These are phyloP conservation scores for Leuciscus waleckii DNA, from an alignment of 2,797 vertebrate species.

Conservation along the genomic window DNA sequence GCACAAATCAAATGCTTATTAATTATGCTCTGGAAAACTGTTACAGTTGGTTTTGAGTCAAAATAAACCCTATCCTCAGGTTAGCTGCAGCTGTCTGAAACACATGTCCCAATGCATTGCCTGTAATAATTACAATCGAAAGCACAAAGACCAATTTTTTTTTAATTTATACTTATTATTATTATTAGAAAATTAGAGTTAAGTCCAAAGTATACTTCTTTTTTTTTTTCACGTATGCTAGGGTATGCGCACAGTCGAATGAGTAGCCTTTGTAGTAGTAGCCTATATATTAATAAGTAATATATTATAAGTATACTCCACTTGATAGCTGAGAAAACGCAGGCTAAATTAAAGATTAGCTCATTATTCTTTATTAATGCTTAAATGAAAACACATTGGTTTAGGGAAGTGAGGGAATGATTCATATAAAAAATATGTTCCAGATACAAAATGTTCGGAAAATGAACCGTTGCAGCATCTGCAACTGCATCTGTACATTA, in stretches of 20 bases:
- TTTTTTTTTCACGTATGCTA: too few species aligned
- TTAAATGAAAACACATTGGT: background rate
- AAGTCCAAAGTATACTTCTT: background rate
- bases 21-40: background rate
- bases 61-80: background rate
- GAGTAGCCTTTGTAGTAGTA: too few species aligned
- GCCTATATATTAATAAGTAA: too few species aligned
- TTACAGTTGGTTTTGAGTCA: background rate
- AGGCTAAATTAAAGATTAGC: background rate
- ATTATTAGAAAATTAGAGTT: background rate
- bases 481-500: background rate
- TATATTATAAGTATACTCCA: too few species aligned
- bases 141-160: background rate
- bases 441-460: background rate
- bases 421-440: background rate
- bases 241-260: too few species aligned
- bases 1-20: background rate
- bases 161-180: background rate
- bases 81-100: background rate
- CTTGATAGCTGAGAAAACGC: too few species aligned
- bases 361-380: conserved; percentile 1
- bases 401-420: background rate
- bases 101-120: background rate
- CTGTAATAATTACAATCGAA: background rate
- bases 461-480: background rate